These are phyloP conservation scores for Hirundo rustica DNA, from an alignment of 2,797 vertebrate genomes.

Conservation along the genomic window DNA sequence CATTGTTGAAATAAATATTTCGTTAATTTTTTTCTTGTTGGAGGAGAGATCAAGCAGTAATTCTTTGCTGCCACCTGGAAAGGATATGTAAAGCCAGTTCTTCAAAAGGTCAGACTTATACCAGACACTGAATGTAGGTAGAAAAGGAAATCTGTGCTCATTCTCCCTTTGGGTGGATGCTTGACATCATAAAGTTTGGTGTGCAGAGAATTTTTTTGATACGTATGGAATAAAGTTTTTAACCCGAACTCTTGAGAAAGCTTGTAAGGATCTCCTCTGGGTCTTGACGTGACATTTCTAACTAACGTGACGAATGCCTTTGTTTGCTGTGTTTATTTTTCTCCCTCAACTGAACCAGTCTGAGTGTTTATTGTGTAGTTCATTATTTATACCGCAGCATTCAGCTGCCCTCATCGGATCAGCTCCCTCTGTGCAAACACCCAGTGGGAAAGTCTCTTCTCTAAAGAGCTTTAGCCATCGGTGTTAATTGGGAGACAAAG, in stretches of 20 bases:
- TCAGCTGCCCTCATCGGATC: constrained; percentile 49
- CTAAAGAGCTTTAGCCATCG: constrained; percentile 36
- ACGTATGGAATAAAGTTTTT: background rate
- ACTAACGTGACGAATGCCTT: background rate
- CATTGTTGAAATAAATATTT: background rate
- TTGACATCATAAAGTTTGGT: background rate
- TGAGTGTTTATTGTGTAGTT: constrained; percentile 39
- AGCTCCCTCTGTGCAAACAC: constrained; percentile 32
- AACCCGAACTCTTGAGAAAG: background rate
- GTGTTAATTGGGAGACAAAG: constrained; percentile 57
- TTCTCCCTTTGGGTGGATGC: background rate
- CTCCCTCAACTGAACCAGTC: background rate
- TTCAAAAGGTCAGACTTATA: constrained; percentile 10
- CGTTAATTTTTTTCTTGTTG: constrained; percentile 5
- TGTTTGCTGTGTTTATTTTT: constrained; percentile 45
- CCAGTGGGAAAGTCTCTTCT: constrained; percentile 40
- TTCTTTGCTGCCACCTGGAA: background rate
- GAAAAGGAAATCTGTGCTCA: background rate
- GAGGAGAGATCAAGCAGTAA: background rate
- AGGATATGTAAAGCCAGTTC: background rate
- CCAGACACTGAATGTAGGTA: background rate
- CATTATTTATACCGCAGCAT: constrained; percentile 47
- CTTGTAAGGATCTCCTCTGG: background rate
- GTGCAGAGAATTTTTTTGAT: background rate
- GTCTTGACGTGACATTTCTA: background rate